Evolutionary conservation across 2,113 vertebrate genomes (phyloP).

Genomic region (Oceanodroma tethys): DNA sequence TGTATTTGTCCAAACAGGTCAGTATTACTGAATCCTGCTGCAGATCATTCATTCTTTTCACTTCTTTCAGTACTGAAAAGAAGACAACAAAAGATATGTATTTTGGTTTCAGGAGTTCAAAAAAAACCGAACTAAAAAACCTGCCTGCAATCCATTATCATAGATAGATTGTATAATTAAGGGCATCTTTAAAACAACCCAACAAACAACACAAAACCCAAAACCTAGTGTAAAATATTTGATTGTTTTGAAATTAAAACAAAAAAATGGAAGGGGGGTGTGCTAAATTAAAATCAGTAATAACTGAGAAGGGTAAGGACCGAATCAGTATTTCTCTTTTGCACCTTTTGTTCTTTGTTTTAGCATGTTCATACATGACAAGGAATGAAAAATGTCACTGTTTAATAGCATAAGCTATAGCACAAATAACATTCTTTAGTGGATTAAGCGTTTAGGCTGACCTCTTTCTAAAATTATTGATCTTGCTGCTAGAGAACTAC

Average conservation of each 20-base stretch:
- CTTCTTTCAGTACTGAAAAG: neutral
- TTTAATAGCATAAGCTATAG: neutral
- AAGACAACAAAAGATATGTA: neutral
- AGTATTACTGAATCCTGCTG: neutral
- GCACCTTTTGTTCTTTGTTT: neutral
- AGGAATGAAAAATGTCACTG: neutral
- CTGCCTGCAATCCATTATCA: neutral
- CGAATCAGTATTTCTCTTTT: neutral
- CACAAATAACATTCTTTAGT: neutral
- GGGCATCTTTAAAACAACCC: neutral
- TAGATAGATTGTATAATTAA: neutral
- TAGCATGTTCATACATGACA: neutral
- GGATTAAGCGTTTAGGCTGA: neutral
- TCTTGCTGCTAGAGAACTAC: neutral
- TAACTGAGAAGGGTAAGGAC: neutral
- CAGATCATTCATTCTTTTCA: neutral
- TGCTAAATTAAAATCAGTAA: neutral
- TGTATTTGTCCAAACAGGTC: conserved; percentile 94
- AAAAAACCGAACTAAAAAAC: neutral
- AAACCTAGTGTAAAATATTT: neutral
- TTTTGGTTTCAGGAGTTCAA: neutral
- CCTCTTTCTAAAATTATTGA: neutral
- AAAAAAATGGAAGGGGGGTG: neutral
- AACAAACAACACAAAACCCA: neutral
- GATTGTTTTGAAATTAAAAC: neutral